A percentile compares a stretch with the other conserved stretches of the same genome.
Conservation (phyloP, 2,888 invertebrate genomes). For the Drosophila acutilabella region DNA sequence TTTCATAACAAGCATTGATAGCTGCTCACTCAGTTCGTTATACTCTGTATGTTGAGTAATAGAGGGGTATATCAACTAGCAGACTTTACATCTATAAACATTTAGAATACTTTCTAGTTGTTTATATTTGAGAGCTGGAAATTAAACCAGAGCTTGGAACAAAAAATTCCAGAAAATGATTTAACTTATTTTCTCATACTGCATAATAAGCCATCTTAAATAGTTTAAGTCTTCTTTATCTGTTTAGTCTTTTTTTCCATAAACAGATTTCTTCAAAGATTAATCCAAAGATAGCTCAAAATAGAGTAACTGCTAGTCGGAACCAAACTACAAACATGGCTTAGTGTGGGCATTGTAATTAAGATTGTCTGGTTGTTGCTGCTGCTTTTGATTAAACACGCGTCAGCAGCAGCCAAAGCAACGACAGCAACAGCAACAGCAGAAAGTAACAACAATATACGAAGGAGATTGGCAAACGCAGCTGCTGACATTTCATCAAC, state of each 20-base stretch:
- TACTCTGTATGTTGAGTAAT: slow-evolving; percentile 9
- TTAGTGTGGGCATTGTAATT: slow-evolving; percentile 13
- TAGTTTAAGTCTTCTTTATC: too few relatives aligned
- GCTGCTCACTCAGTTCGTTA: slow-evolving; percentile 26
- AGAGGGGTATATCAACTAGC: background rate
- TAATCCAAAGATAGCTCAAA: too few relatives aligned
- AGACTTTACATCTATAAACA: background rate
- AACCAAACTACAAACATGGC: background rate
- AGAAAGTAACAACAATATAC: slow-evolving; percentile 7
- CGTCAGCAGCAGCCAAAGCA: slow-evolving; percentile 29
- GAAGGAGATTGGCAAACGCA: slow-evolving; percentile 25
- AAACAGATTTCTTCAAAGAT: too few relatives aligned
- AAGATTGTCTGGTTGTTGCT: slow-evolving; percentile 4
- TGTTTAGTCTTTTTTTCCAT: too few relatives aligned
- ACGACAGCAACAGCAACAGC: slow-evolving; percentile 1
- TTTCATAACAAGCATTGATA: slow-evolving; percentile 38
- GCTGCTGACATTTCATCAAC: slow-evolving; percentile 56
- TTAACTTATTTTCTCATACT: too few relatives aligned
- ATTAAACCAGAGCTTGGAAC: too few relatives aligned
- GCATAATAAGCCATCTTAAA: too few relatives aligned
- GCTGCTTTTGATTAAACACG: slow-evolving; percentile 35
- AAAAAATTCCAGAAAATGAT: too few relatives aligned
- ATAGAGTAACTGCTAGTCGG: background rate
- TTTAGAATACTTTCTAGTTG: background rate
- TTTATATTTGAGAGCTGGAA: background rate